Conservation (phyloP, 2,888 invertebrate species). For the Drosophila anomalipes region DNA sequence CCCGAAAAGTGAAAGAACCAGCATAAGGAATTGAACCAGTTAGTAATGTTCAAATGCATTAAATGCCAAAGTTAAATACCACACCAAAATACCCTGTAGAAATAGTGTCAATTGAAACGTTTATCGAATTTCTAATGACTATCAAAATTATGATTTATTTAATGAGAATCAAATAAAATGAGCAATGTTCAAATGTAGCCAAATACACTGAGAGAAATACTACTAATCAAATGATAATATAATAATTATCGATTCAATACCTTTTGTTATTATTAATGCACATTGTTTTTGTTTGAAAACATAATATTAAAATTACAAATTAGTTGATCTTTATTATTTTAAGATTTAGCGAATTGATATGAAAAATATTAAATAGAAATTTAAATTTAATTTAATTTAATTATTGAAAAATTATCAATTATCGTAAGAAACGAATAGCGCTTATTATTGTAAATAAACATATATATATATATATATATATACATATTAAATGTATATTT, state of each 20-base stretch:
- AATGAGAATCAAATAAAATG: background rate
- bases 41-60: conserved; percentile 33
- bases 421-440: background rate
- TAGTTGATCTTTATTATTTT: background rate
- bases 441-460: background rate
- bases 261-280: background rate
- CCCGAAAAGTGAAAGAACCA: conserved; percentile 74
- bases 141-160: background rate
- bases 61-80: background rate
- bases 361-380: too few relatives aligned
- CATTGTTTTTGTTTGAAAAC: background rate
- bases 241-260: background rate
- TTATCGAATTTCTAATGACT: background rate
- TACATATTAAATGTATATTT: background rate
- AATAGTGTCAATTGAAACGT: background rate
- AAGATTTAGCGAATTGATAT: background rate
- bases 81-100: conserved; percentile 30
- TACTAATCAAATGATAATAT: background rate
- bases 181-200: background rate
- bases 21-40: conserved; percentile 48
- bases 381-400: too few relatives aligned
- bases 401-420: background rate
- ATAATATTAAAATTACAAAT: background rate
- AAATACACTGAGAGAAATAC: background rate
- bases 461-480: too few relatives aligned